phyloP scores from a whole-genome alignment of 2,113 vertebrate genomes.

The Mus pahari region DNA sequence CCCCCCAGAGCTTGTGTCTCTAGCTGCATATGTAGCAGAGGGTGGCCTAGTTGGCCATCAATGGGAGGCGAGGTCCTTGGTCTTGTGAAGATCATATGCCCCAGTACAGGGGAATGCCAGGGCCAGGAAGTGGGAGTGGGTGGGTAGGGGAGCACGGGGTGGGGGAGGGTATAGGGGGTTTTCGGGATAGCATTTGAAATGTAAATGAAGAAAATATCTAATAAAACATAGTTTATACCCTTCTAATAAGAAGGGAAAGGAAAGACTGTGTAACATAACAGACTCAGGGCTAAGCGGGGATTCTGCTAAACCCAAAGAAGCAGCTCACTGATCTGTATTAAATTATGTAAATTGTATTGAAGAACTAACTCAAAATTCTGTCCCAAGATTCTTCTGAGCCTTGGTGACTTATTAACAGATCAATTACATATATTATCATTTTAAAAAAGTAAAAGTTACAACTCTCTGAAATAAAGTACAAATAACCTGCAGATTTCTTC shows the following conservation, averaged over 20 bases:
- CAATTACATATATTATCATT: not conserved
- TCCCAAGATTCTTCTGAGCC: not conserved
- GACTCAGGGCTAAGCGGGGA: not conserved
- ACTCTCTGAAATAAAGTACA: conserved; percentile 41
- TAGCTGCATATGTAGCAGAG: no score
- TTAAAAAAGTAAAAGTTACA: not conserved
- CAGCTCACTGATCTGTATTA: not conserved
- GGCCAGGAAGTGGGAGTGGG: no score
- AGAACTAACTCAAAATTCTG: conserved; percentile 5
- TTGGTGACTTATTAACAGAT: not conserved
- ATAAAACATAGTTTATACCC: not conserved
- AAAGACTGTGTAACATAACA: not conserved
- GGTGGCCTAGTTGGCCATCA: no score
- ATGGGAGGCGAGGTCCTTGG: no score
- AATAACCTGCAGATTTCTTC: conserved; percentile 30
- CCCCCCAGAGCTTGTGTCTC: no score
- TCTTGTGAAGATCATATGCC: no score
- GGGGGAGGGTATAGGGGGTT: no score
- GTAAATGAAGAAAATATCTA: no score
- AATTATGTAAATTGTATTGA: conserved; percentile 18
- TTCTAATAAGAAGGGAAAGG: not conserved
- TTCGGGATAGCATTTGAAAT: no score
- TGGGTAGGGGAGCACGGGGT: no score
- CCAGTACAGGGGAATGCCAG: no score
- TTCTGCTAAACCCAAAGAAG: not conserved